Evolutionary conservation across 2,113 vertebrate species (phyloP), one percentile per base, ranked within the genome.

Genomic region (Romanogobio albipinnatus): DNA sequence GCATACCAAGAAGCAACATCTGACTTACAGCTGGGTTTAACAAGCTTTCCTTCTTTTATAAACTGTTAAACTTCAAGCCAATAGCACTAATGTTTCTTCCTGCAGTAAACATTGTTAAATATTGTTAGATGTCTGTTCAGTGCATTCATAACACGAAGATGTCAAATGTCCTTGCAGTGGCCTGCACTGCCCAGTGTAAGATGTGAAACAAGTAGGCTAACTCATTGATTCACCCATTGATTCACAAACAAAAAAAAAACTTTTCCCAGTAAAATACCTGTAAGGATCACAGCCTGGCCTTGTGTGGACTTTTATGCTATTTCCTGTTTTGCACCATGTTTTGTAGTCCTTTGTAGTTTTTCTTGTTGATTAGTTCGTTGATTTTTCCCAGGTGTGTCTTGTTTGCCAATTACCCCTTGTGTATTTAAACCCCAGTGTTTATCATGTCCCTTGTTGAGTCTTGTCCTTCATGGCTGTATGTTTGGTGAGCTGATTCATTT

Each of bases 21-120:
- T 81, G 78, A 81, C 24, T 66, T 68, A 64, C 61, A 81, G 78
- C 61, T 81, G 78, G 43, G 15, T 68, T 81, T 81, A 81, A 66
- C 78, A 66, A 81, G 78, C 9, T 51, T 66, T 49, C 17, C 61
- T 29, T 76, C 9, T 33, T 76, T 33, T 33, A 53, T 68, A 53
- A 68, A 81, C 61, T 81, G 79, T 81, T 26, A 51, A 53, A 45
- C 47, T 51, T 51, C 3, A 9, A 68, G 79, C 62, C 62, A 68
- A 81, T 47, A 36, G 17, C 24, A 51, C 45, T 14, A 49, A 58
- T 74, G 81, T 75, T 74, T 61, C 71, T 74, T 61, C 70, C 36
- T 75, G 51, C 68, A 61, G 70, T 75, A 75, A 75, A 83, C 70
- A 59, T 22, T 61, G 9, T 26, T 26, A 66, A 24, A 29, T 49